Conservation (phyloP, 2,888 invertebrate species). For the Chymomyza amoena region DNA sequence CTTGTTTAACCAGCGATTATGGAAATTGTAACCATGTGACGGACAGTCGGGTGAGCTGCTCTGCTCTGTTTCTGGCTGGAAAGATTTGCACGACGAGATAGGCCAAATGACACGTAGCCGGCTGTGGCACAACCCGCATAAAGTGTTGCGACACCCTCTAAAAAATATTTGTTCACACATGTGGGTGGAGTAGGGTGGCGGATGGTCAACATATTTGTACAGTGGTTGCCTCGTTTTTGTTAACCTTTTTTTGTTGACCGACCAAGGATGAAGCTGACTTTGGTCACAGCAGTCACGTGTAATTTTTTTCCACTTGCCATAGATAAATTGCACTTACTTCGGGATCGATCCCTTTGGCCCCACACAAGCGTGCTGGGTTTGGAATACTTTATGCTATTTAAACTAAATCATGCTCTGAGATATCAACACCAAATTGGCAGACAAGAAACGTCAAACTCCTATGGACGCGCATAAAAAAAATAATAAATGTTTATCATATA, state of each 20-base stretch:
- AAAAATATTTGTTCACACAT: conserved; percentile 71
- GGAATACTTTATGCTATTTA: conserved; percentile 47
- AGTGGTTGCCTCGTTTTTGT: not conserved
- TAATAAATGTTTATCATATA: conserved; percentile 67
- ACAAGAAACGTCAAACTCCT: conserved; percentile 44
- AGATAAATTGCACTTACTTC: conserved; percentile 51
- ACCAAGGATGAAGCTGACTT: conserved; percentile 30
- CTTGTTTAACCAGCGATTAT: conserved; percentile 72
- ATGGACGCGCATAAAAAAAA: conserved; percentile 60
- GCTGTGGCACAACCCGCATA: conserved; percentile 52
- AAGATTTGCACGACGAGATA: conserved; percentile 59
- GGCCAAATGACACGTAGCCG: conserved; percentile 68
- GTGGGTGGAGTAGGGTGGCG: conserved; percentile 24
- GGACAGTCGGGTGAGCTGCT: conserved; percentile 17
- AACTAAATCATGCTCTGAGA: conserved; percentile 63
- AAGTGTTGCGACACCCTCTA: conserved; percentile 59
- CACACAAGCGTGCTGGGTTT: not conserved
- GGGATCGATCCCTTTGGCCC: conserved; percentile 1
- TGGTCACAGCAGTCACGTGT: conserved; percentile 63
- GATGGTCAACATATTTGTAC: conserved; percentile 1
- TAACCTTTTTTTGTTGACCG: conserved; percentile 38
- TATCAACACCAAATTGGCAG: conserved; percentile 63
- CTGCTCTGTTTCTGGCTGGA: conserved; percentile 11
- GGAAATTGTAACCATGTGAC: conserved; percentile 56
- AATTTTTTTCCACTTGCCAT: conserved; percentile 32